phyloP scores from a whole-genome alignment of 2,113 vertebrate species.

The Neolamprologus tretocephalus region DNA sequence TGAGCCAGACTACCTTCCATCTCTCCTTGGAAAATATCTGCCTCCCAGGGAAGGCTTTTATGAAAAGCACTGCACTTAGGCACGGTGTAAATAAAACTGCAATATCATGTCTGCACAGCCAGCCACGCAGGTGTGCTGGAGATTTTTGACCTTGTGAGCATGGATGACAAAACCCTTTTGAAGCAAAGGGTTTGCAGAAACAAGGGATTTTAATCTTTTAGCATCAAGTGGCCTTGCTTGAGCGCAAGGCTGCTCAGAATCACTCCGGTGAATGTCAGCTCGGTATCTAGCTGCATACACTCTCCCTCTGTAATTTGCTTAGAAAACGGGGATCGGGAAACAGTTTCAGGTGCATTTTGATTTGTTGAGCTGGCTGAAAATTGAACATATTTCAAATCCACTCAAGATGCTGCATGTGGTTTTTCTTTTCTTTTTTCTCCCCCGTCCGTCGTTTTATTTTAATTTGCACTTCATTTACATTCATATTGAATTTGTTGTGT shows the following conservation, averaged over 20 bases:
- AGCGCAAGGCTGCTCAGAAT: neutral
- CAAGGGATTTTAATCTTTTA: slow-evolving; percentile 25
- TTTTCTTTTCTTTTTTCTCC: neutral
- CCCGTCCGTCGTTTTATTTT: slow-evolving; percentile 9
- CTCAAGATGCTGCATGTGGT: neutral
- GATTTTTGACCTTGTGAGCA: slow-evolving; percentile 25
- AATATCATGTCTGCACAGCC: neutral
- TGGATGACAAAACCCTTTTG: slow-evolving; percentile 1
- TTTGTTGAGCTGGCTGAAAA: slow-evolving; percentile 15
- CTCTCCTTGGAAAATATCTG: neutral
- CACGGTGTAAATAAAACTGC: slow-evolving; percentile 24
- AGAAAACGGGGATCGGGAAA: neutral
- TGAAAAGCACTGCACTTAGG: neutral
- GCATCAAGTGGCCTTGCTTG: slow-evolving; percentile 28
- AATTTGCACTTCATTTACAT: slow-evolving; percentile 66
- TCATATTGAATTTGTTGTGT: slow-evolving; percentile 60
- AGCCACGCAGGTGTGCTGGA: neutral
- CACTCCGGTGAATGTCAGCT: slow-evolving; percentile 3
- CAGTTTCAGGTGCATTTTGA: neutral
- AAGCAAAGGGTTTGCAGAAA: slow-evolving; percentile 9
- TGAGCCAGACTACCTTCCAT: neutral
- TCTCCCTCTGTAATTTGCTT: neutral
- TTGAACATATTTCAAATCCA: slow-evolving; percentile 5
- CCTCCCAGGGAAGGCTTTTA: neutral
- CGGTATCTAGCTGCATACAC: neutral